Conservation (phyloP, 2,113 vertebrate genomes). For the Triplophysa rosa region DNA sequence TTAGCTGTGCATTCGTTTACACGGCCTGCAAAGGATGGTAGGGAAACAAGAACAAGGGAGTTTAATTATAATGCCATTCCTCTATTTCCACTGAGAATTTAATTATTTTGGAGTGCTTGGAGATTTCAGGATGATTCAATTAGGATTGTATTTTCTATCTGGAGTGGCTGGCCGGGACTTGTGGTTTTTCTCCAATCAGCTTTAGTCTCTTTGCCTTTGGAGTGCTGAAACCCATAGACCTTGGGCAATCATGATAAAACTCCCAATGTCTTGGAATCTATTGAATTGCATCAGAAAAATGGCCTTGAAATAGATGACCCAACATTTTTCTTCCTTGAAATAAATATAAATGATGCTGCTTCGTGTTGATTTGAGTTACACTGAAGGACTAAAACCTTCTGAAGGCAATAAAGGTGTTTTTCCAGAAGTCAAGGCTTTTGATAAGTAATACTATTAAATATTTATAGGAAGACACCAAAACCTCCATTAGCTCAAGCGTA, state of each 20-base stretch:
- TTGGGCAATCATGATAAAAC: constrained; percentile 32
- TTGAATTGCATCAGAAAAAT: constrained; percentile 2
- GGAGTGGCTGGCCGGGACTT: constrained; percentile 19
- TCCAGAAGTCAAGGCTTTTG: constrained; percentile 16
- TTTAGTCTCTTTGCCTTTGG: constrained; percentile 15
- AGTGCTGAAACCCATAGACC: constrained; percentile 17
- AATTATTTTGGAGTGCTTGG: constrained; percentile 53
- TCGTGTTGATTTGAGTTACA: constrained; percentile 36
- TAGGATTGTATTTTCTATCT: constrained; percentile 40
- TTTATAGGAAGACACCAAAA: constrained; percentile 4
- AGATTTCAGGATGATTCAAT: constrained; percentile 51
- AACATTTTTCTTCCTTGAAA: neutral
- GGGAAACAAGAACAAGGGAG: constrained; percentile 34
- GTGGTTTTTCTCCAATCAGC: constrained; percentile 27
- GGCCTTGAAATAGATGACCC: neutral
- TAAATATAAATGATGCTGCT: neutral
- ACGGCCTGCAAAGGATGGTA: constrained; percentile 14
- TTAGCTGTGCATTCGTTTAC: constrained; percentile 38
- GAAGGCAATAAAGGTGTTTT: neutral
- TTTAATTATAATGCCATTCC: constrained; percentile 53
- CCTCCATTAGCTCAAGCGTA: constrained; percentile 25
- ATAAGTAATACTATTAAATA: constrained; percentile 42
- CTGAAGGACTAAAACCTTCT: constrained; percentile 24
- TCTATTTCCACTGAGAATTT: constrained; percentile 46
- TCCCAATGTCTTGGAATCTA: constrained; percentile 4